Base-by-base conservation (phyloP, 2,113 vertebrate species). In the Poeciliopsis occidentalis region DNA sequence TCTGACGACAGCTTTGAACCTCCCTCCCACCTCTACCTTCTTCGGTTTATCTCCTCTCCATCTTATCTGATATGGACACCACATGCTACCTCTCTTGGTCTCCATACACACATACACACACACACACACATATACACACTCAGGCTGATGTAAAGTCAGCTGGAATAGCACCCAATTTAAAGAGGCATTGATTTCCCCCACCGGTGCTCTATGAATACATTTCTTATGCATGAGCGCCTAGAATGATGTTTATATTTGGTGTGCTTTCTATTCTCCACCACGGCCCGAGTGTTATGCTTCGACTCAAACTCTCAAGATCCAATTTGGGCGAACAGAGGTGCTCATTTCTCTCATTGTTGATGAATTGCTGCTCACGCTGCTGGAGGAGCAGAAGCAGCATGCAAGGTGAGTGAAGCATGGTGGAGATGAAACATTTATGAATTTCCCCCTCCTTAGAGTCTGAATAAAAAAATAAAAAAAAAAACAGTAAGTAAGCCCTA, bases 51-150 rank as follows among this genome's bases (percentile, higher is more conserved):
- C 79, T 79, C 66, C 65, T 68, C 83, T 82, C 67, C 78, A 84
- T 86, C 87, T 90, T 81, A 85, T 89, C 81, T 86, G 84, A 79
- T 91, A 90, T 90, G 85, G 85, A 90, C 84, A 84, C 87, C 82
- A 79, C 88, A 86, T 69, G 71, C 80, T 71, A 68, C 76, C 83
- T 79, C 60, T 8, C 24, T 57, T 57, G 51, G 8, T 72, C 73
- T 67, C 79, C 69, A 11, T 11, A 37, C 10, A 37, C 34, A 37
- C 34, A 37, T 10, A 37, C 34, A 11, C 8, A 11, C 34, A 10
- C 34, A 11, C 2, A 11, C 8, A 1, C 32, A 7, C 32, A 1
- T 15, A 17, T 73, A 86, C 88, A 85, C 76, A 88, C 41, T 54
- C 66, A 86, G 82, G 61, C 66, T 87, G 79, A 83, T 87, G 79